Percentiles rank a stretch among this genome's conserved stretches.
These are phyloP conservation scores for Halesus radiatus DNA, from an alignment of 1,140 invertebrate species.

Conservation along the genomic window DNA sequence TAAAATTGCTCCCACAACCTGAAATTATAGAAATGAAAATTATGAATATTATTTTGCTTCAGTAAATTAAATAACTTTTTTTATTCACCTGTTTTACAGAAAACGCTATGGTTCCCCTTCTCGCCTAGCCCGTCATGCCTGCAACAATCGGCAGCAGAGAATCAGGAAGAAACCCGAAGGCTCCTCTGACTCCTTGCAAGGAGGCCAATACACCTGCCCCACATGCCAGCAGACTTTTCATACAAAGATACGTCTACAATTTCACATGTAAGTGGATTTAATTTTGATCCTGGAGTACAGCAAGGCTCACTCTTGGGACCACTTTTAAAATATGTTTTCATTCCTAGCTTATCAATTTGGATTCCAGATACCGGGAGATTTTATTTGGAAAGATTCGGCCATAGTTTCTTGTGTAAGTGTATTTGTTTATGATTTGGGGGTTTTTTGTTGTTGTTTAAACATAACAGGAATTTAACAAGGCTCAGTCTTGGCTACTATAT, in stretches of 20 bases:
- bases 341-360: not conserved
- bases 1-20: too few species aligned
- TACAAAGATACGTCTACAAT: slow-evolving; percentile 41
- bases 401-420: not conserved
- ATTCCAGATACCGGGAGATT: not conserved
- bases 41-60: too few species aligned
- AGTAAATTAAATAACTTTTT: not conserved
- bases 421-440: too few species aligned
- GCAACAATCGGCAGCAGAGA: not conserved
- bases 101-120: slow-evolving; percentile 29
- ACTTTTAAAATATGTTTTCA: not conserved
- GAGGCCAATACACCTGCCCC: not conserved
- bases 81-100: slow-evolving; percentile 8
- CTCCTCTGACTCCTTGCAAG: not conserved
- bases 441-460: too few species aligned
- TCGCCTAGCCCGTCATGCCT: slow-evolving; percentile 23
- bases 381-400: not conserved
- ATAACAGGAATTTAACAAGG: too few species aligned
- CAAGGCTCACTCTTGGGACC: too few species aligned
- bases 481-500: too few species aligned
- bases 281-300: not conserved
- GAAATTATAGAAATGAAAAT: too few species aligned
- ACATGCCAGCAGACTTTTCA: slow-evolving; percentile 21
- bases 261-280: slow-evolving; percentile 41
- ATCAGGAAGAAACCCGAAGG: not conserved